Base-by-base conservation (phyloP, 2,113 vertebrate species). In the Rhadina sibilatrix region DNA sequence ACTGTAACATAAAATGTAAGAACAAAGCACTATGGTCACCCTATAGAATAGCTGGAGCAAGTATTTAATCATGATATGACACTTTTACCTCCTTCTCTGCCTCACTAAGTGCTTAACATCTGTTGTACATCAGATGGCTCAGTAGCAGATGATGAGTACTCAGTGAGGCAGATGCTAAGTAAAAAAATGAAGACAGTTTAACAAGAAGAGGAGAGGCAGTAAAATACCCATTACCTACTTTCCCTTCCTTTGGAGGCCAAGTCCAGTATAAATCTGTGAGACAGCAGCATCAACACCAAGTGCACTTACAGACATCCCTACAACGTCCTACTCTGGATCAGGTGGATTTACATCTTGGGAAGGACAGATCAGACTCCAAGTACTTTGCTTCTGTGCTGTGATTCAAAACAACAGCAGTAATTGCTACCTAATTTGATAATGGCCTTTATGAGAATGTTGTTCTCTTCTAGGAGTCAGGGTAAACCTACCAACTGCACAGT, bases 71-170 rank as follows among this genome's bases (percentile, higher is more conserved):
- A 96, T 78, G 22, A 71, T 89, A 81, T 64, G 88, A 92, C 94
- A 92, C 56, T 96, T 96, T 89, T 96, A 94, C 90, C 90, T 96
- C 83, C 80, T 96, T 83, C 90, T 78, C 92, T 93, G 72, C 90
- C 86, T 95, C 93, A 93, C 94, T 96, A 93, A 96, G 86, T 96
- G 61, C 90, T 93, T 87, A 95, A 95, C 96, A 97, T 95, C 96
- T 97, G 96, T 87, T 96, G 85, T 96, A 96, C 60, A 95, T 96
- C 93, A 96, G 92, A 86, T 93, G 94, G 71, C 81, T 96, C 92
- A 78, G 87, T 46, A 92, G 93, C 93, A 96, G 85, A 93, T 96
- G 94, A 97, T 95, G 86, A 96, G 88, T 35, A 92, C 93, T 96
- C 88, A 96, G 88, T 40, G 69, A 96, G 80, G 93, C 96, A 97